These are phyloP conservation scores for Herpetotheres cachinnans DNA, from an alignment of 2,113 vertebrate species.

Conservation along the genomic window DNA sequence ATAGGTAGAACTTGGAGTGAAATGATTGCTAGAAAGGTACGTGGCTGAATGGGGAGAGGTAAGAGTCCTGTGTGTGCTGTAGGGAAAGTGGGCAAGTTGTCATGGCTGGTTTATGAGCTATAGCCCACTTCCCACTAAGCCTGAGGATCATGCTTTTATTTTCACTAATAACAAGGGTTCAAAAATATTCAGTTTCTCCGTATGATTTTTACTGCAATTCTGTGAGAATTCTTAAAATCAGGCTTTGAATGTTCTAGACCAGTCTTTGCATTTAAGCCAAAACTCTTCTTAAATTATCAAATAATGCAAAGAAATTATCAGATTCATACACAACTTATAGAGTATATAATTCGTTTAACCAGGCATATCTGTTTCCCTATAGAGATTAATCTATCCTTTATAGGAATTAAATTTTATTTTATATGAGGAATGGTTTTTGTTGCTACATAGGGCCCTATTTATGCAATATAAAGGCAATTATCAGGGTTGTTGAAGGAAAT, in stretches of 20 bases:
- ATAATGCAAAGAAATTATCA: neutral
- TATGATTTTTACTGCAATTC: neutral
- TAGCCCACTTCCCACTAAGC: neutral
- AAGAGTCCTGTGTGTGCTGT: neutral
- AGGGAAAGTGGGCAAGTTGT: neutral
- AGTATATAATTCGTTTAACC: neutral
- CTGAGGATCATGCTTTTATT: neutral
- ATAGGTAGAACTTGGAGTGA: neutral
- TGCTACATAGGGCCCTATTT: neutral
- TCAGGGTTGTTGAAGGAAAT: neutral
- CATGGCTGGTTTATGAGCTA: neutral
- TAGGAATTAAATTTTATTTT: neutral
- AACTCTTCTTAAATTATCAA: neutral
- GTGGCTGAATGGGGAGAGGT: neutral
- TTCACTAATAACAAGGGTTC: neutral
- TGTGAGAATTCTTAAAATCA: neutral
- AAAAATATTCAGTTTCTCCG: neutral
- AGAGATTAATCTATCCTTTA: neutral
- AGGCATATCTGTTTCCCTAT: neutral
- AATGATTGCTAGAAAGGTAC: neutral
- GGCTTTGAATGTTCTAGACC: neutral
- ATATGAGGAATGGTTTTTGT: neutral
- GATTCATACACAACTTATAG: neutral
- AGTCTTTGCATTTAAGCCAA: neutral
- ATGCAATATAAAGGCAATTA: neutral